Evolutionary conservation across 2,888 invertebrate genomes (phyloP).

Genomic region (Pollenia amentaria): DNA sequence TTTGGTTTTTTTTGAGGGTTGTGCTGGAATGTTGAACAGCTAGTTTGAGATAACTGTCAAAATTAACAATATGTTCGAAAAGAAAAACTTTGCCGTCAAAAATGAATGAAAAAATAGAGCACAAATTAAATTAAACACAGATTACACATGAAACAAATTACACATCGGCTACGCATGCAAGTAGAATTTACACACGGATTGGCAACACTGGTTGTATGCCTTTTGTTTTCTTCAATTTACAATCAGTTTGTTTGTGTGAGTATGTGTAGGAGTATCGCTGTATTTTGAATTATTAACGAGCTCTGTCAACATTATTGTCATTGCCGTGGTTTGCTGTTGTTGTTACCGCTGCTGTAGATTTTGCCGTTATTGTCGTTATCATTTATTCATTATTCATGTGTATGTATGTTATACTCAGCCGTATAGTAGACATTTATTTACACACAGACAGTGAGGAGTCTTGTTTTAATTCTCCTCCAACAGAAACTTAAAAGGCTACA

Average conservation of each 20-base stretch:
- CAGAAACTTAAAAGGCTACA: conserved; percentile 16
- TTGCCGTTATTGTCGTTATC: conserved; percentile 37
- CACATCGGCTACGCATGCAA: too few species aligned
- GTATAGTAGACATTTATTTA: conserved; percentile 28
- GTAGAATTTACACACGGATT: too few species aligned
- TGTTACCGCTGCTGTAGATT: background rate
- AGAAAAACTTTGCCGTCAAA: too few species aligned
- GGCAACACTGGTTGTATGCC: too few species aligned
- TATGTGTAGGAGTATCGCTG: conserved; percentile 15
- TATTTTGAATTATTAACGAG: conserved; percentile 51
- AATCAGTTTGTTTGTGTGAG: background rate
- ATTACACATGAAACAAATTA: too few species aligned
- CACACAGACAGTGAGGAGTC: conserved; percentile 64
- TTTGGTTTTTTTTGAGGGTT: too few species aligned
- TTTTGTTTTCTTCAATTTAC: background rate
- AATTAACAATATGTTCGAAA: too few species aligned
- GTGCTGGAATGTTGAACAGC: too few species aligned
- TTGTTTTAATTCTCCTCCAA: conserved; percentile 33
- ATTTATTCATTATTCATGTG: conserved; percentile 44
- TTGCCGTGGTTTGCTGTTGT: conserved; percentile 34
- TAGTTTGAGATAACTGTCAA: too few species aligned
- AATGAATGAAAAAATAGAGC: too few species aligned
- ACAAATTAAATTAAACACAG: too few species aligned
- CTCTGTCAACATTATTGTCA: conserved; percentile 35
- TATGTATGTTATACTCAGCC: conserved; percentile 2